phyloP scores from a whole-genome alignment of 2,888 invertebrate genomes.

The Callimorpha dominula region DNA sequence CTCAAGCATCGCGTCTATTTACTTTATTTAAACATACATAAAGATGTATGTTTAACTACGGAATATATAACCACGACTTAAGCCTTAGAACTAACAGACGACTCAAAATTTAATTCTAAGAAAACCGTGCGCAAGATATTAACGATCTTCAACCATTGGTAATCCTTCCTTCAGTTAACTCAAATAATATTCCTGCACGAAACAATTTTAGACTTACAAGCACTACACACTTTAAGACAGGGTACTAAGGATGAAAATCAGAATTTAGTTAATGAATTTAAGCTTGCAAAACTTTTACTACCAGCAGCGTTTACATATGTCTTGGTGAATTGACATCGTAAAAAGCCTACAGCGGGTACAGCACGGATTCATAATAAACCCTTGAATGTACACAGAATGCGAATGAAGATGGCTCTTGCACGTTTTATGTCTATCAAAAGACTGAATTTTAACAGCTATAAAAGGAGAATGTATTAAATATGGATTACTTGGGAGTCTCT shows the following conservation, averaged over 20 bases:
- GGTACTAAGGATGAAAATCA: slow-evolving; percentile 16
- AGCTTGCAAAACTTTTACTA: slow-evolving; percentile 44
- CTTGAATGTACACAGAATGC: slow-evolving; percentile 49
- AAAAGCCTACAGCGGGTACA: slow-evolving; percentile 51
- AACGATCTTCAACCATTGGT: slow-evolving; percentile 47
- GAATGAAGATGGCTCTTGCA: slow-evolving; percentile 44
- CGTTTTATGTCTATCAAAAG: slow-evolving; percentile 46
- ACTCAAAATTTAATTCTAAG: slow-evolving; percentile 46
- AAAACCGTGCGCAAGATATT: slow-evolving; percentile 46
- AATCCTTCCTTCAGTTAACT: slow-evolving; percentile 50
- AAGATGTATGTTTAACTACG: slow-evolving; percentile 26
- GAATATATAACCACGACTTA: slow-evolving; percentile 24
- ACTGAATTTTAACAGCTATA: slow-evolving; percentile 43
- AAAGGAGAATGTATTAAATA: slow-evolving; percentile 38
- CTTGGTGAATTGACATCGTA: slow-evolving; percentile 55
- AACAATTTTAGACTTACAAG: slow-evolving; percentile 20
- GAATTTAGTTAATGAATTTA: not conserved
- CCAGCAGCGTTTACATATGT: slow-evolving; percentile 53
- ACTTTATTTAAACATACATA: too few species aligned
- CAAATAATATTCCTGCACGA: slow-evolving; percentile 41
- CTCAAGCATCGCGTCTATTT: too few species aligned
- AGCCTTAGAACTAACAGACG: slow-evolving; percentile 36
- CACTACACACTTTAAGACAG: slow-evolving; percentile 9
- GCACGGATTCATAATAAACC: slow-evolving; percentile 58
- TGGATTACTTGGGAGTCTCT: slow-evolving; percentile 32